Evolutionary conservation across 2,113 vertebrate genomes (phyloP), one percentile per base, ranked within the genome.

Genomic region (Mus spicilegus): DNA sequence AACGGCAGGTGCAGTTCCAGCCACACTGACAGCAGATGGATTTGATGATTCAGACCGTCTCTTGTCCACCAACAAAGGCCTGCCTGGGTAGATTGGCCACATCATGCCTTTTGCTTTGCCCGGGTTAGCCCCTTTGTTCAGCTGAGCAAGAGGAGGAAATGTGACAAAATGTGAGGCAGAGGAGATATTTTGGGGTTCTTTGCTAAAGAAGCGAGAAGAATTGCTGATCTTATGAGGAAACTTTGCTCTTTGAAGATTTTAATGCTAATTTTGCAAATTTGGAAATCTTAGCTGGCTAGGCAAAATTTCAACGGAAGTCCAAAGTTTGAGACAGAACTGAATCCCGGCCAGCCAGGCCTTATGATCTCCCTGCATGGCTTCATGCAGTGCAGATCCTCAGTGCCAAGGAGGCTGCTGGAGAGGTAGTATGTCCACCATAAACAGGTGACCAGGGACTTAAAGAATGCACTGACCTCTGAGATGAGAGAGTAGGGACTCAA

Each of bases 201-300:
- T 89, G 51, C 73, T 89, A 82, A 92, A 73, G 70, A 73, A 94
- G 36, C 56, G 36, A 80, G 84, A 93, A 85, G 77, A 96, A 96
- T 33, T 69, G 95, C 95, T 97, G 95, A 96, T 91, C 51, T 91
- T 51, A 93, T 19, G 92, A 89, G 92, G 70, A 91, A 81, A 93
- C 82, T 90, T 95, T 54, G 49, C 63, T 95, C 76, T 94, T 87
- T 61, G 77, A 70, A 96, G 89, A 94, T 93, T 86, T 96, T 63
- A 81, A 93, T 61, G 87, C 87, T 72, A 76, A 89, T 93, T 93
- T 96, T 72, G 72, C 89, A 76, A 65, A 80, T 86, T 89, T 91
- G 63, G 54, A 95, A 93, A 75, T 82, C 58, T 80, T 28, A 65
- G 87, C n/a, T 7, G 58, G 58, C 81, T 70, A 16, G 75, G 95